These are phyloP conservation scores for Arctocebus calabarensis DNA, from an alignment of 2,797 vertebrate genomes.

Conservation along the genomic window DNA sequence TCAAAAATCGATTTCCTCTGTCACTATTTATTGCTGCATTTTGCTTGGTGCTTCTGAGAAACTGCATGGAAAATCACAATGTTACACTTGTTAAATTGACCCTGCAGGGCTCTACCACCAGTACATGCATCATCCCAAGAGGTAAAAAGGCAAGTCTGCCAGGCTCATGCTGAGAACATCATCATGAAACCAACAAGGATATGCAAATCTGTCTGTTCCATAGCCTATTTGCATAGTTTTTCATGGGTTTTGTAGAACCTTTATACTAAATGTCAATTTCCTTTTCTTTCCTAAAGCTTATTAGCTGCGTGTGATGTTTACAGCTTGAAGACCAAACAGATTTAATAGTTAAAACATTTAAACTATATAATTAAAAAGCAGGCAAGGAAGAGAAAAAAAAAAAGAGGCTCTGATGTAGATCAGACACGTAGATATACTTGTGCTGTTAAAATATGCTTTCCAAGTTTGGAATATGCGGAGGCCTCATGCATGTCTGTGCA, in stretches of 20 bases:
- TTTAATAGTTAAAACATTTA: slow-evolving; percentile 83
- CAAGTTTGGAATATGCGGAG: slow-evolving; percentile 74
- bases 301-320: slow-evolving; percentile 82
- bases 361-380: slow-evolving; percentile 78
- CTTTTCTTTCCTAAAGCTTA: slow-evolving; percentile 84
- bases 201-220: slow-evolving; percentile 83
- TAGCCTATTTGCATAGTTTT: slow-evolving; percentile 83
- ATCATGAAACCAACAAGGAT: slow-evolving; percentile 80
- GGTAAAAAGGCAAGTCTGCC: slow-evolving; percentile 78
- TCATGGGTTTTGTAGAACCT: slow-evolving; percentile 79
- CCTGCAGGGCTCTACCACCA: slow-evolving; percentile 73
- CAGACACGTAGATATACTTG: slow-evolving; percentile 65
- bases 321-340: slow-evolving; percentile 81
- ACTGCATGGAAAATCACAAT: slow-evolving; percentile 83
- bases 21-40: slow-evolving; percentile 78
- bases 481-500: neutral
- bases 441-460: slow-evolving; percentile 70
- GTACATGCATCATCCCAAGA: slow-evolving; percentile 78
- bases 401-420: slow-evolving; percentile 57
- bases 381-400: slow-evolving; percentile 70
- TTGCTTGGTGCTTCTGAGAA: slow-evolving; percentile 79
- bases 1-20: slow-evolving; percentile 84
- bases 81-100: slow-evolving; percentile 83
- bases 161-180: slow-evolving; percentile 82
- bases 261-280: slow-evolving; percentile 84